Evolutionary conservation across 2,113 vertebrate species (phyloP).

Genomic region (Marmota monax): DNA sequence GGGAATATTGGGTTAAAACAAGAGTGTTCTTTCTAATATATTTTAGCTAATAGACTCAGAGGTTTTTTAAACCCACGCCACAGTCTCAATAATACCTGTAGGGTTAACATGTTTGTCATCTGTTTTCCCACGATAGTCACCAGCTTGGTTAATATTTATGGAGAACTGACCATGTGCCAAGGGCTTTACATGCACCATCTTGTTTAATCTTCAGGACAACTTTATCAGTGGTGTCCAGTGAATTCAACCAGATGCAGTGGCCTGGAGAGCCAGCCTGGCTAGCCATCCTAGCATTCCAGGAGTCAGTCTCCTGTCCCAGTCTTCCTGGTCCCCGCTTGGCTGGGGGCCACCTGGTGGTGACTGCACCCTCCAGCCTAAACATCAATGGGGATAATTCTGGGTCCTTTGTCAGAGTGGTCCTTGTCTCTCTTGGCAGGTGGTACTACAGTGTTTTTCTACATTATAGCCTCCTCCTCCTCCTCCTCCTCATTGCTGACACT

Average conservation of each 20-base stretch:
- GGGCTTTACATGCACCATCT: not conserved
- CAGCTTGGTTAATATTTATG: not conserved
- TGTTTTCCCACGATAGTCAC: not conserved
- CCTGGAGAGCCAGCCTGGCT: not conserved
- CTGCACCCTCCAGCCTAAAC: not conserved
- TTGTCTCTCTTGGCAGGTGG: not conserved
- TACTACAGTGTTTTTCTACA: not conserved
- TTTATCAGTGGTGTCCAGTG: not conserved
- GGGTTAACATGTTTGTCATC: not conserved
- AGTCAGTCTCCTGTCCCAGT: not conserved
- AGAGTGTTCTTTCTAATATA: not conserved
- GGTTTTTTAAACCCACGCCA: not conserved
- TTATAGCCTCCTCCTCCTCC: not conserved
- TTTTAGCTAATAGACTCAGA: not conserved
- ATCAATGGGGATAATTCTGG: not conserved
- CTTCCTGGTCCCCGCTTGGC: not conserved
- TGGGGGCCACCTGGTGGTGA: not conserved
- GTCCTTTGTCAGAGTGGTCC: not conserved
- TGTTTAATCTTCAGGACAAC: slow-evolving; percentile 26
- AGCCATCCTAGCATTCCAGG: not conserved
- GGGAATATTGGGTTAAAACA: not conserved
- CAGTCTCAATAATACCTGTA: not conserved
- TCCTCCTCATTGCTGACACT: not conserved
- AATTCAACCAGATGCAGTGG: not conserved
- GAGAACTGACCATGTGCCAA: not conserved